Base-by-base conservation (phyloP, 2,888 invertebrate species). In the Dasypogon diadema region DNA sequence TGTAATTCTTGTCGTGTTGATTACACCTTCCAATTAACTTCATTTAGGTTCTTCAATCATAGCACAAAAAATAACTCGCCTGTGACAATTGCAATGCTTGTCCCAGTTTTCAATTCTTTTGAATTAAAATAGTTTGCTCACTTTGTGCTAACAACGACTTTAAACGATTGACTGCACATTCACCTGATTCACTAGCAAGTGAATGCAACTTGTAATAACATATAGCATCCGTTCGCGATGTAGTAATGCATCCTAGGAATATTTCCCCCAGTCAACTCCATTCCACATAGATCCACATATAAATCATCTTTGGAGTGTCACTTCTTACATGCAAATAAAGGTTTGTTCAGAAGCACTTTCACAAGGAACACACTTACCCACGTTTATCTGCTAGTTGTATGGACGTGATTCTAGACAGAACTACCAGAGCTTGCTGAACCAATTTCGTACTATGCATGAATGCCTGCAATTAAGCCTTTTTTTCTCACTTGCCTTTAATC, bases 251-350 rank as follows among this genome's bases (percentile, higher is more conserved):
- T 42, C 18, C 14, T 51, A 5, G 18, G 1, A n/a, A n/a, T 51
- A 16, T 4, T 51, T 51, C 18, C 18, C 14, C 18, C 21, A 51
- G 18, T 51, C 51, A 51, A 18, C 34, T 30, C n/a, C n/a, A 30
- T 42, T 12, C 2, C 42, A 42, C n/a, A 42, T 6, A 42, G 30
- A 26, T 56, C n/a, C 30, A 26, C 56, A 24, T 56, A 56, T 56
- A 56, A 56, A 56, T 56, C 56, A 56, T 56, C 26, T 26, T 26
- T 56, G 18, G 26, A 56, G 56, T 56, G 56, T 56, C 56, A 56
- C 30, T 56, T 56, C 56, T 56, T 56, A 56, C 56, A 56, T 56
- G 56, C 56, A 56, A 56, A 56, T 56, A 56, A 56, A 56, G 18
- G 56, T 26, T 56, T 6, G 26, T 30, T 56, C 12, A 26, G 26